Percentiles rank a stretch among this genome's conserved stretches.
Evolutionary conservation across 2,113 vertebrate species (phyloP).

Genomic region (Passer domesticus): DNA sequence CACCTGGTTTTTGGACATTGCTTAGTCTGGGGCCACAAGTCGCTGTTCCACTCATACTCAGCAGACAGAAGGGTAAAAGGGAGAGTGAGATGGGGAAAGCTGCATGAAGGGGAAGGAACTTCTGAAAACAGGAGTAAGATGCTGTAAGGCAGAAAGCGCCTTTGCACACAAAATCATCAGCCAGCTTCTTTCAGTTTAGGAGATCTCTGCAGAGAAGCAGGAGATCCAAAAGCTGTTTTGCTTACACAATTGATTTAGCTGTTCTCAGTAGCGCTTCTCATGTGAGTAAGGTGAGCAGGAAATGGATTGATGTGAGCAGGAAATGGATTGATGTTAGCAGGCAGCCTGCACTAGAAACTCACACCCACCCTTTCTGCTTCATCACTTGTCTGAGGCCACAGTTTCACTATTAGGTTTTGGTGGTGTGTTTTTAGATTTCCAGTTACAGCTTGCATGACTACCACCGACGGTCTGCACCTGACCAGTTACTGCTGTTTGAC

Average conservation of each 20-base stretch:
- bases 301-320: conserved; percentile 45
- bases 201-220: background rate
- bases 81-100: background rate
- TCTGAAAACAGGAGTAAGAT: background rate
- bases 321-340: conserved; percentile 39
- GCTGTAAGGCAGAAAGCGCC: background rate
- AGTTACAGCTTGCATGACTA: conserved; percentile 65
- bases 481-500: conserved; percentile 44
- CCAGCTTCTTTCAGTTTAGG: background rate
- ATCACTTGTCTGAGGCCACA: conserved; percentile 58
- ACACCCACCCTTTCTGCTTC: conserved; percentile 71
- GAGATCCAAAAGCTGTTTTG: background rate
- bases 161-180: background rate
- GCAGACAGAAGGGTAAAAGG: background rate
- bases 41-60: background rate
- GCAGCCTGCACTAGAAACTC: conserved; percentile 39
- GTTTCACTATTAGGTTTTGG: conserved; percentile 74
- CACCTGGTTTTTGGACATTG: background rate
- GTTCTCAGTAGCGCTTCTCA: background rate
- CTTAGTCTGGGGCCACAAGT: background rate
- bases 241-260: background rate
- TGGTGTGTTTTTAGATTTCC: conserved; percentile 71
- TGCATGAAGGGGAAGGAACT: background rate
- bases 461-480: background rate
- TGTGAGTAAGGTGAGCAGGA: conserved; percentile 59